phyloP scores from a whole-genome alignment of 2,113 vertebrate genomes.

The Plectropomus leopardus region DNA sequence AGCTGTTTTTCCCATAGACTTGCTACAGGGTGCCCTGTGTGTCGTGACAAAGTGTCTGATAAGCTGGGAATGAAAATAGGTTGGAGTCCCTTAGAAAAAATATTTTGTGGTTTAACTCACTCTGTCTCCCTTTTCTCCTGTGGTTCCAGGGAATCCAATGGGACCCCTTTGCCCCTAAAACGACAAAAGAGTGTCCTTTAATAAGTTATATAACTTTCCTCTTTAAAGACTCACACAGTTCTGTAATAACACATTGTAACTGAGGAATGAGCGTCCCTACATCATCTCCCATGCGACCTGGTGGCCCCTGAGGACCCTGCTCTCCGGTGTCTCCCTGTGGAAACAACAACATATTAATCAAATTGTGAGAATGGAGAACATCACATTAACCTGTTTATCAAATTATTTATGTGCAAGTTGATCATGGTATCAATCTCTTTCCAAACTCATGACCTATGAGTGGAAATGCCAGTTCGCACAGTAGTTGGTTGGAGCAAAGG shows the following conservation, averaged over 20 bases:
- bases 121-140: constrained; percentile 85
- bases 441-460: not conserved
- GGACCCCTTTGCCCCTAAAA: constrained; percentile 85
- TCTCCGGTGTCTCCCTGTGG: constrained; percentile 81
- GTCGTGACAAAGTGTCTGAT: no score
- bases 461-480: not conserved
- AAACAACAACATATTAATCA: constrained; percentile 20
- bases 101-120: constrained; percentile 69
- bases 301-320: constrained; percentile 75
- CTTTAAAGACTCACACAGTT: not conserved
- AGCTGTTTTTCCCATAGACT: no score
- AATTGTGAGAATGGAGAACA: not conserved
- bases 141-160: constrained; percentile 79
- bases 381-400: constrained; percentile 17
- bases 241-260: not conserved
- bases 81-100: no score
- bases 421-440: not conserved
- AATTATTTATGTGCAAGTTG: not conserved
- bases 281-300: constrained; percentile 85
- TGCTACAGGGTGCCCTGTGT: no score
- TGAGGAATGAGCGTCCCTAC: constrained; percentile 62
- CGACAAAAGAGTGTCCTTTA: not conserved
- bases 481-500: not conserved
- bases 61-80: no score
- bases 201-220: no score